A percentile compares a stretch with the other conserved stretches of the same genome.
Conservation (phyloP, 2,797 vertebrate species). For the Mormyrops attenuatus region DNA sequence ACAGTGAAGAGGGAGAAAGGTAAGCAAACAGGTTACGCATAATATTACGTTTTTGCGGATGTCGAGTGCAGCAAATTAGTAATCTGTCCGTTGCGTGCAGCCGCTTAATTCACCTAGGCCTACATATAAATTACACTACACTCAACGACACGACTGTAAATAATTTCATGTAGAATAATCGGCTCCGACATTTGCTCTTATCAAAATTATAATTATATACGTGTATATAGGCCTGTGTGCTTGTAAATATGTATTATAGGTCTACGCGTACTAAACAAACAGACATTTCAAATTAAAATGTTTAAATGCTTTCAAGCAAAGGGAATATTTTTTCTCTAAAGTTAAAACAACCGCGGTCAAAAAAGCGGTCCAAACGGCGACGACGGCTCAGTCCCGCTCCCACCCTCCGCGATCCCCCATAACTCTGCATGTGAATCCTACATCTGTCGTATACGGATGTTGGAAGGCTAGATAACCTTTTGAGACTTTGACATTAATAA, state of each 20-base stretch:
- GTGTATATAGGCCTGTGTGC: not conserved
- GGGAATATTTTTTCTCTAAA: not conserved
- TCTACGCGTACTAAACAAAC: not conserved
- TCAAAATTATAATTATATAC: not conserved
- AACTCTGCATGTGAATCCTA: not conserved
- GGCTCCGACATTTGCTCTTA: not conserved
- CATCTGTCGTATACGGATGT: conserved; percentile 15
- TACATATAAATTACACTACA: not conserved
- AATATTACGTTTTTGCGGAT: not conserved
- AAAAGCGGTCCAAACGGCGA: not conserved
- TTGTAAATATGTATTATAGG: not conserved
- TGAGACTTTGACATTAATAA: conserved; percentile 15
- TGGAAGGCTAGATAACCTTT: conserved; percentile 13
- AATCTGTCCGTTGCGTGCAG: not conserved
- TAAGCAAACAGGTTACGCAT: not conserved
- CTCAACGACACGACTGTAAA: not conserved
- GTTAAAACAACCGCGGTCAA: not conserved
- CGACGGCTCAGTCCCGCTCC: not conserved
- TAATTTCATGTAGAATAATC: not conserved
- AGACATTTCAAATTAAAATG: not conserved
- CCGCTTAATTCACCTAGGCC: not conserved
- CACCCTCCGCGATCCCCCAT: not conserved
- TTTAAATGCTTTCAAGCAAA: not conserved
- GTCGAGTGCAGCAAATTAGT: not conserved
- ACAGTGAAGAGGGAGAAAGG: not conserved